These are phyloP conservation scores for Chrysotoxum bicinctum DNA, from an alignment of 2,888 invertebrate species.

Conservation along the genomic window DNA sequence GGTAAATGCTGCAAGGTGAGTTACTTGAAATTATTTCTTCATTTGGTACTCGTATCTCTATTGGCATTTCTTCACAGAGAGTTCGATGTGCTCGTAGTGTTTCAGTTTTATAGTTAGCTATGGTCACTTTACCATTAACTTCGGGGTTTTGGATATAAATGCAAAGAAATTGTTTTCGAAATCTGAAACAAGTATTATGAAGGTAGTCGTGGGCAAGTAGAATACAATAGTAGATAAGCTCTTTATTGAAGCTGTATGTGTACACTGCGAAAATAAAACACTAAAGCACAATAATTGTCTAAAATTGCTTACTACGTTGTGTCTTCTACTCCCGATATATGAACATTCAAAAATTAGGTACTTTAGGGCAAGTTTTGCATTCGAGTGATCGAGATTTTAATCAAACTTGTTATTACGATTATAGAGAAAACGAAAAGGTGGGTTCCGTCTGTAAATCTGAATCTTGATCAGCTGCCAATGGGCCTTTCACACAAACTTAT, in stretches of 20 bases:
- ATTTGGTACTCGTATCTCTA: neutral
- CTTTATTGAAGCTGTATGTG: neutral
- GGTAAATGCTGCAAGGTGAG: neutral
- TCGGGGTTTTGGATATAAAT: neutral
- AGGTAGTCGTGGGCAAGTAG: neutral
- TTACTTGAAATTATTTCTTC: neutral
- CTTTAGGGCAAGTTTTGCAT: too few relatives aligned
- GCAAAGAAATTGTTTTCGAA: neutral
- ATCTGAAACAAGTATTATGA: neutral
- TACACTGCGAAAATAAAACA: neutral
- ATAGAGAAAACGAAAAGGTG: too few relatives aligned
- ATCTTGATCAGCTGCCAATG: too few relatives aligned
- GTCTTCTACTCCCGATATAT: too few relatives aligned
- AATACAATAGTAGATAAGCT: neutral
- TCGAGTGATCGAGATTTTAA: too few relatives aligned
- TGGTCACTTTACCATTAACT: neutral
- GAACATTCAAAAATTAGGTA: too few relatives aligned
- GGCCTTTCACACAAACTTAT: too few relatives aligned
- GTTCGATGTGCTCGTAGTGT: conserved; percentile 10
- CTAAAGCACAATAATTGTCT: too few relatives aligned
- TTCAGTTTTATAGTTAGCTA: conserved; percentile 12
- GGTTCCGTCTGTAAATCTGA: too few relatives aligned
- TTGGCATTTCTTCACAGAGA: conserved; percentile 20
- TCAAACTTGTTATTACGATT: too few relatives aligned
- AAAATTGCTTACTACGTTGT: too few relatives aligned